Percentiles rank a stretch among this genome's conserved stretches.
phyloP scores from a whole-genome alignment of 1,140 invertebrate species.

The Pentalonia nigronervosa region DNA sequence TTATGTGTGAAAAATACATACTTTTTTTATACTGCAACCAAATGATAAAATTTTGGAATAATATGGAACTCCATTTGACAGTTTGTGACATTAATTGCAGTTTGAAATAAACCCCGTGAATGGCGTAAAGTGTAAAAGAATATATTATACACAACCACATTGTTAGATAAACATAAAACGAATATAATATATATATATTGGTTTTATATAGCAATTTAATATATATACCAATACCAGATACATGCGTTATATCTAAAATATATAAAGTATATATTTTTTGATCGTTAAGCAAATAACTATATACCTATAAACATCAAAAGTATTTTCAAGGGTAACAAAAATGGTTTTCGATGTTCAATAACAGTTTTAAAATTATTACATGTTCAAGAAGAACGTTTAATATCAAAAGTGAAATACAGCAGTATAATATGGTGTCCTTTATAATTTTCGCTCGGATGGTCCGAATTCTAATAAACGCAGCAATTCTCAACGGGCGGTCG shows the following conservation, averaged over 20 bases:
- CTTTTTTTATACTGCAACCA: neutral
- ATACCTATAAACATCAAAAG: neutral
- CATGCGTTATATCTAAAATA: neutral
- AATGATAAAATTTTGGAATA: neutral
- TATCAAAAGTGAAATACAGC: neutral
- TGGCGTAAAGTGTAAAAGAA: neutral
- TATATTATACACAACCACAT: neutral
- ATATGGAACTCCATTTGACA: neutral
- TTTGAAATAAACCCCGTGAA: neutral
- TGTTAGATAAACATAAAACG: neutral
- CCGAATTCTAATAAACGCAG: slow-evolving; percentile 14
- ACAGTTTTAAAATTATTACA: slow-evolving; percentile 2
- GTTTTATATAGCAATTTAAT: neutral
- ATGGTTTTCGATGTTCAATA: neutral
- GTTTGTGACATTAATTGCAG: neutral
- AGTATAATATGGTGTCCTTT: neutral
- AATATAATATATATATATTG: neutral
- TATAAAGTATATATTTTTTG: neutral
- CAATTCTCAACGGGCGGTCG: neutral
- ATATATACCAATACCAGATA: neutral
- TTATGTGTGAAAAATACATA: neutral
- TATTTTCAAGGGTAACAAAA: neutral
- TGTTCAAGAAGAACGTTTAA: neutral
- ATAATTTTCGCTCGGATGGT: neutral
- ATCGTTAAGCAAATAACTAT: slow-evolving; percentile 8